Percentiles rank a stretch among this genome's conserved stretches.
These are phyloP conservation scores for Planiliza haematocheilus DNA, from an alignment of 2,113 vertebrate genomes.

Conservation along the genomic window DNA sequence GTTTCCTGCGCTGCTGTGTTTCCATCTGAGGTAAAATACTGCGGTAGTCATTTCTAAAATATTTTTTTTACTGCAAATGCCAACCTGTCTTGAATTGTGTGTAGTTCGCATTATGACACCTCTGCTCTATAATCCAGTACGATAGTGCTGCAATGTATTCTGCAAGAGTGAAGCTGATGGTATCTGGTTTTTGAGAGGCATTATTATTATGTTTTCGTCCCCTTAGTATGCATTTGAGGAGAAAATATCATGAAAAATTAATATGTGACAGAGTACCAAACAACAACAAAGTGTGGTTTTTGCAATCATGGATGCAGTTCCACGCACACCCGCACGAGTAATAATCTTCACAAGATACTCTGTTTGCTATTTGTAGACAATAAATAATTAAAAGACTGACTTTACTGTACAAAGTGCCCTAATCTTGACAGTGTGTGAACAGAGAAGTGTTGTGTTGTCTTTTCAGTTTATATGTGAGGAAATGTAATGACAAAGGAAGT, in stretches of 20 bases:
- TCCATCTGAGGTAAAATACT: conserved; percentile 13
- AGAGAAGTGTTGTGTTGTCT: conserved; percentile 26
- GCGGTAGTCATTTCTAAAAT: not conserved
- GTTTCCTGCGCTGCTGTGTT: conserved; percentile 24
- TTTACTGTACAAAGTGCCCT: too few species aligned
- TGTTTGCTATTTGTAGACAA: not conserved
- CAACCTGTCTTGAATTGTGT: conserved; percentile 10
- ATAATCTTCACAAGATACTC: not conserved
- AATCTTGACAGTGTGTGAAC: not conserved
- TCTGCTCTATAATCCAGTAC: not conserved
- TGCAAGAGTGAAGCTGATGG: conserved; percentile 5
- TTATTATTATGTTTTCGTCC: not conserved
- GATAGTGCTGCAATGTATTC: conserved; percentile 1
- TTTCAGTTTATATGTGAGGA: conserved; percentile 19
- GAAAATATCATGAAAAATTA: not conserved
- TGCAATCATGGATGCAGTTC: not conserved
- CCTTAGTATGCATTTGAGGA: not conserved
- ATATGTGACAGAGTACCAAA: not conserved
- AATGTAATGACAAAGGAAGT: conserved; percentile 21
- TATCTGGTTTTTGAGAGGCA: not conserved
- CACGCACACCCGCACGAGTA: not conserved
- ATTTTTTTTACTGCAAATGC: conserved; percentile 30
- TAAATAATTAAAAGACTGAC: conserved; percentile 2
- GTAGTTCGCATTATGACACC: conserved; percentile 2
- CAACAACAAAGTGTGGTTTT: not conserved